These are phyloP conservation scores for Drosophila tripunctata DNA, from an alignment of 2,888 invertebrate genomes.

Conservation along the genomic window DNA sequence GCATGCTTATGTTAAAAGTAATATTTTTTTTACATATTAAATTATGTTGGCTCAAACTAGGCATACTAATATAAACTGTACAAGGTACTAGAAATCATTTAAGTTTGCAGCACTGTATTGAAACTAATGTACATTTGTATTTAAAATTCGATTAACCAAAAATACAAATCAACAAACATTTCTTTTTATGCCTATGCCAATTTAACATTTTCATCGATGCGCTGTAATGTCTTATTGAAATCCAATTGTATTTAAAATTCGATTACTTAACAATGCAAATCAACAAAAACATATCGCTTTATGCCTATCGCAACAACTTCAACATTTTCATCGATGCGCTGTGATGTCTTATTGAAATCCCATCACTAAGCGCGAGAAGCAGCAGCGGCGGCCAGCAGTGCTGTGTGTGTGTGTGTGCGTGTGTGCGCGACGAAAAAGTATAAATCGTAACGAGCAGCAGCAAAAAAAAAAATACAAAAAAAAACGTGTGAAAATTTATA, in stretches of 20 bases:
- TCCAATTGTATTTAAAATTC: constrained; percentile 13
- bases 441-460: constrained; percentile 74
- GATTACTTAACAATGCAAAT: constrained; percentile 1
- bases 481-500: constrained; percentile 74
- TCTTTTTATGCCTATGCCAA: no score
- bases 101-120: no score
- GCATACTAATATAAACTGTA: no score
- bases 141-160: no score
- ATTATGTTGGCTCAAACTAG: no score
- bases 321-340: constrained; percentile 42
- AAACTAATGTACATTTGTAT: no score
- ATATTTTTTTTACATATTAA: no score
- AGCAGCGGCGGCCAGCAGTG: constrained; percentile 59
- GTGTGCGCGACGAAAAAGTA: constrained; percentile 72
- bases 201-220: neutral
- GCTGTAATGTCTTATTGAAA: neutral
- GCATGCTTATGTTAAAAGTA: no score
- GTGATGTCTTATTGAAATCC: constrained; percentile 18
- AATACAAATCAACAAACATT: no score
- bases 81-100: no score
- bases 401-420: constrained; percentile 63
- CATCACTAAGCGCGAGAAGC: constrained; percentile 52
- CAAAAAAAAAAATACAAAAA: constrained; percentile 75
- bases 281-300: constrained; percentile 16
- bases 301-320: constrained; percentile 9